These are phyloP conservation scores for Zaprionus lineosus DNA, from an alignment of 2,888 invertebrate species.

Conservation along the genomic window DNA sequence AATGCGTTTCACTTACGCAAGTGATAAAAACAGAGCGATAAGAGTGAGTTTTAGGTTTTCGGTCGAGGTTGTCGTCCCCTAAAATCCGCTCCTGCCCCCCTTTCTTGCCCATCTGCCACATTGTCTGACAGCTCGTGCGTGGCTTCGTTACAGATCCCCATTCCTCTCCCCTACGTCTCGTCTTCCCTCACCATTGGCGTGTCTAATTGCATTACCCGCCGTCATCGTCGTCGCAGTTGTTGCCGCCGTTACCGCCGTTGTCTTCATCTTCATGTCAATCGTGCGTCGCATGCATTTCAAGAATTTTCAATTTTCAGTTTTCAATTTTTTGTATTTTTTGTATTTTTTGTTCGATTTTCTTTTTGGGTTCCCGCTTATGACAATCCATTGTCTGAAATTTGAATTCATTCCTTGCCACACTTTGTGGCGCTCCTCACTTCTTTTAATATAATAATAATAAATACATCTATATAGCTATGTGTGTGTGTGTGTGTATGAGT, in stretches of 20 bases:
- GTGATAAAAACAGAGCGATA: conserved; percentile 55
- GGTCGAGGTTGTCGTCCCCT: too few species aligned
- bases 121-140: conserved; percentile 25
- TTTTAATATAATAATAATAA: too few species aligned
- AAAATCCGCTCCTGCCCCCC: too few species aligned
- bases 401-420: conserved; percentile 45
- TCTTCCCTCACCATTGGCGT: conserved; percentile 21
- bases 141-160: conserved; percentile 3
- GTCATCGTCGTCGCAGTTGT: conserved; percentile 2
- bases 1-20: conserved; percentile 57
- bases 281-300: conserved; percentile 55
- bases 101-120: too few species aligned
- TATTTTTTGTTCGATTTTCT: conserved; percentile 1
- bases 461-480: too few species aligned
- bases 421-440: conserved; percentile 46
- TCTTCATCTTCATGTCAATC: conserved; percentile 47
- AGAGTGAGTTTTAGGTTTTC: conserved; percentile 19
- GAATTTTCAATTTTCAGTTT: conserved; percentile 8
- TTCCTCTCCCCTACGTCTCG: background rate
- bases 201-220: conserved; percentile 60
- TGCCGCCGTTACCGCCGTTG: conserved; percentile 5
- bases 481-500: too few species aligned
- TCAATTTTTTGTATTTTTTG: too few species aligned
- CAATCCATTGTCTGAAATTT: conserved; percentile 44
- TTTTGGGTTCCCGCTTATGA: conserved; percentile 19